A percentile compares a stretch with the other conserved stretches of the same genome.
Evolutionary conservation across 2,888 invertebrate species (phyloP).

Genomic region (Melieria picta): DNA sequence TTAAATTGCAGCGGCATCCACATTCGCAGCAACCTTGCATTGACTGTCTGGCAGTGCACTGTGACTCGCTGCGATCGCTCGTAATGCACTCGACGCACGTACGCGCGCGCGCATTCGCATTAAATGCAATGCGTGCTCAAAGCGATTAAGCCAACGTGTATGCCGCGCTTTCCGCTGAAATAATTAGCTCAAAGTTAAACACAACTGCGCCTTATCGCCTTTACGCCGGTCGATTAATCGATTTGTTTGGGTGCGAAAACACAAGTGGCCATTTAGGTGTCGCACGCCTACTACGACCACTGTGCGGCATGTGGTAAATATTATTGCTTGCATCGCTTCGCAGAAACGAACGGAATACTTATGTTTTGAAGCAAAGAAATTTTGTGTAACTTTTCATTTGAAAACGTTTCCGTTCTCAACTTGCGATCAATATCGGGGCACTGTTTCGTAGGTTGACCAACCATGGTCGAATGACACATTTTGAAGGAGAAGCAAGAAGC

Average conservation of each 20-base stretch:
- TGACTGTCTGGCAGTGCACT: not conserved
- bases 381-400: too few species aligned
- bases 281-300: slow-evolving; percentile 44
- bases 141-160: slow-evolving; percentile 40
- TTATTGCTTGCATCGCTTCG: not conserved
- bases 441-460: too few species aligned
- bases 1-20: slow-evolving; percentile 53
- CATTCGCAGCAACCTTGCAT: slow-evolving; percentile 1
- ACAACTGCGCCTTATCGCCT: slow-evolving; percentile 54
- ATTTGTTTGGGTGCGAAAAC: slow-evolving; percentile 63
- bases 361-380: not conserved
- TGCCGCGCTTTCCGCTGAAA: slow-evolving; percentile 61
- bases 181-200: slow-evolving; percentile 64
- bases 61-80: slow-evolving; percentile 6
- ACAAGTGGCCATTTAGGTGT: slow-evolving; percentile 62
- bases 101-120: slow-evolving; percentile 14
- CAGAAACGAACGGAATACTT: not conserved
- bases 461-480: too few species aligned
- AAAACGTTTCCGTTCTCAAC: too few species aligned
- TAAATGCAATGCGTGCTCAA: slow-evolving; percentile 30
- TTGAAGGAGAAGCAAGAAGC: too few species aligned
- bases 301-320: slow-evolving; percentile 18
- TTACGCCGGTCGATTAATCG: slow-evolving; percentile 49
- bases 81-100: not conserved
- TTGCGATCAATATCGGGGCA: too few species aligned